These are phyloP conservation scores for Gambelia wislizenii DNA, from an alignment of 2,797 vertebrate genomes.

Conservation along the genomic window DNA sequence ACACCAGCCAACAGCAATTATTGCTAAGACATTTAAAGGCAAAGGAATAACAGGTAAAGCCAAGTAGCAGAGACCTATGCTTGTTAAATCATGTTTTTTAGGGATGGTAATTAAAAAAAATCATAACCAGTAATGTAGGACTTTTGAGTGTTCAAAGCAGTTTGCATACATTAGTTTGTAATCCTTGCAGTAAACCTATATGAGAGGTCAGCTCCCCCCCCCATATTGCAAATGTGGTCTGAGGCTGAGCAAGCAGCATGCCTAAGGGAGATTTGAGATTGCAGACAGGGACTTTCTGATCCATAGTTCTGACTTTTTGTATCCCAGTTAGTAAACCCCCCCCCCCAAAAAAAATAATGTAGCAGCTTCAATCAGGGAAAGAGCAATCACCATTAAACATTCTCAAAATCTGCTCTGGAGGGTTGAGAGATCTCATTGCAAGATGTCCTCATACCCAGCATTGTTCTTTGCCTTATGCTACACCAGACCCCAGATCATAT, in stretches of 20 bases:
- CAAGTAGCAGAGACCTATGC: background rate
- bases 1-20: conserved; percentile 93
- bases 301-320: background rate
- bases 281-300: background rate
- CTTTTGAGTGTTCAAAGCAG: background rate
- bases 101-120: too few relatives aligned
- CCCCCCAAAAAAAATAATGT: too few relatives aligned
- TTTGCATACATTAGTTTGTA: background rate
- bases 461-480: background rate
- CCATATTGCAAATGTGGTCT: background rate
- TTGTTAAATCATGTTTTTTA: too few relatives aligned
- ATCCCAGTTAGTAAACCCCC: too few relatives aligned
- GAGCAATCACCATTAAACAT: background rate
- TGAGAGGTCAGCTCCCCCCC: background rate
- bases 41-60: conserved; percentile 92
- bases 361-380: background rate
- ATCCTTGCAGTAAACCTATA: background rate
- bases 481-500: background rate
- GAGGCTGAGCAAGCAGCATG: background rate
- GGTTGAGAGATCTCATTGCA: background rate
- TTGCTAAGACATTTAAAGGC: conserved; percentile 95
- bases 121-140: background rate
- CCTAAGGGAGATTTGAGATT: background rate
- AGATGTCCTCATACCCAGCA: background rate
- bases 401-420: background rate